Conservation (phyloP, 1,140 invertebrate species). For the Drosophila obscura region DNA sequence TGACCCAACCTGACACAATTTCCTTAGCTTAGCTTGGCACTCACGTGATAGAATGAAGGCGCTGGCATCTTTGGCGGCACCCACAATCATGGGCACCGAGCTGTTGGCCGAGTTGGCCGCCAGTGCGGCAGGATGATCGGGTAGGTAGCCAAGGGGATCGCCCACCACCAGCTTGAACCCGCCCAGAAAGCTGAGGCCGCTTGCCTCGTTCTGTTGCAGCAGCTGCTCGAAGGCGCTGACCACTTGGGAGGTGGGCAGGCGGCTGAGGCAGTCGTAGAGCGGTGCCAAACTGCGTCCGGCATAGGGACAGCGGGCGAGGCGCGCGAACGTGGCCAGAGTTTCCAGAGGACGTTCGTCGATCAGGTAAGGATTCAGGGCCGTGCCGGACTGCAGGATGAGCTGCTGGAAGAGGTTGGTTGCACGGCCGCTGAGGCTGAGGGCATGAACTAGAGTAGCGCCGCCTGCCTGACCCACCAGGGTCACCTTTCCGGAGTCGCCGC, state of each 20-base stretch:
- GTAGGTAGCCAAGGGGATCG: slow-evolving; percentile 66
- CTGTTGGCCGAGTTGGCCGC: slow-evolving; percentile 47
- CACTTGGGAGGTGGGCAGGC: slow-evolving; percentile 63
- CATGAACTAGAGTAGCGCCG: slow-evolving; percentile 85
- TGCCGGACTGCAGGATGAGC: slow-evolving; percentile 80
- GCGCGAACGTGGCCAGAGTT: slow-evolving; percentile 60
- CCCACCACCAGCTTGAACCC: slow-evolving; percentile 79
- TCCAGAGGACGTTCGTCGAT: slow-evolving; percentile 66
- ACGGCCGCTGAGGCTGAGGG: slow-evolving; percentile 83
- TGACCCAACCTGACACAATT: not conserved
- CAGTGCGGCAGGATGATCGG: slow-evolving; percentile 58
- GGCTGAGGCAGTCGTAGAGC: slow-evolving; percentile 57
- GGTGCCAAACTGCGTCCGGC: slow-evolving; percentile 19
- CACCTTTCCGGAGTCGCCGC: slow-evolving; percentile 87
- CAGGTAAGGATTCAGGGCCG: slow-evolving; percentile 75
- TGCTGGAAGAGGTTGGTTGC: slow-evolving; percentile 65
- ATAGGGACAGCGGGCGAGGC: slow-evolving; percentile 60
- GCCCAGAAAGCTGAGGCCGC: slow-evolving; percentile 53
- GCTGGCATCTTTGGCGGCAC: slow-evolving; percentile 75
- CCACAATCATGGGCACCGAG: slow-evolving; percentile 56
- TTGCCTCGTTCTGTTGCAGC: slow-evolving; percentile 59
- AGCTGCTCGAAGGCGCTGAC: slow-evolving; percentile 56
- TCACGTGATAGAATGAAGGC: slow-evolving; percentile 79
- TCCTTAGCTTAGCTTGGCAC: slow-evolving; percentile 7
- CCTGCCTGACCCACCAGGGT: slow-evolving; percentile 87